Base-by-base conservation (phyloP, 2,797 vertebrate species). In the Anas georgica region DNA sequence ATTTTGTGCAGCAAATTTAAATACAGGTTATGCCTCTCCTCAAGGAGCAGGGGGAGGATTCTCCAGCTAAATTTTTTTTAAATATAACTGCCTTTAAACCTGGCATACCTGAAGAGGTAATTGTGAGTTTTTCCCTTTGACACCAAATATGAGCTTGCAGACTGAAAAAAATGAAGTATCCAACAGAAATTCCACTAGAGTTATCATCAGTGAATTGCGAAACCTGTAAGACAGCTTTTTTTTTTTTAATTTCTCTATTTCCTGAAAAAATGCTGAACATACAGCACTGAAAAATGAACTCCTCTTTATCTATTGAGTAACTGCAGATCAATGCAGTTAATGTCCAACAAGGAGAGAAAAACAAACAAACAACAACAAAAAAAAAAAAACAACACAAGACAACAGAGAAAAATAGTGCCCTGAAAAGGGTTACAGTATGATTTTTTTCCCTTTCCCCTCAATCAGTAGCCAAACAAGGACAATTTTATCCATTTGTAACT, bases 381-480 rank as follows among this genome's bases (percentile, higher is more conserved):
- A 43, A 43, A 37, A 43, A 43, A 43, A 8, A 43, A 17, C 4
- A 43, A 9, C 17, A 43, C 41, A 70, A 82, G 10, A 17, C 29
- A 52, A 69, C 46, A 78, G 26, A 7, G 26, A 59, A 90, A 58
- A 50, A n/a, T 1, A 55, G 28, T 23, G 52, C 28, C 41, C 56
- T 73, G 50, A 56, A 79, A 95, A 46, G 33, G 23, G 35, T 72
- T 80, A 77, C 35, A 68, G 18, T 9, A 68, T 56, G 21, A 48
- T 62, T 77, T 60, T 59, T 55, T 16, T 14, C 43, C 31, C 25
- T 60, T 87, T 83, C 58, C 50, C 25, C 60, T 84, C 67, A 39
- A 73, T 12, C 58, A 64, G 77, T 25, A 90, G 82, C 50, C 56
- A 92, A 95, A 95, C 83, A 93, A 77, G 48, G 54, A 31, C 63